Conservation (phyloP, 2,113 vertebrate species). For the Pardalotus punctatus region DNA sequence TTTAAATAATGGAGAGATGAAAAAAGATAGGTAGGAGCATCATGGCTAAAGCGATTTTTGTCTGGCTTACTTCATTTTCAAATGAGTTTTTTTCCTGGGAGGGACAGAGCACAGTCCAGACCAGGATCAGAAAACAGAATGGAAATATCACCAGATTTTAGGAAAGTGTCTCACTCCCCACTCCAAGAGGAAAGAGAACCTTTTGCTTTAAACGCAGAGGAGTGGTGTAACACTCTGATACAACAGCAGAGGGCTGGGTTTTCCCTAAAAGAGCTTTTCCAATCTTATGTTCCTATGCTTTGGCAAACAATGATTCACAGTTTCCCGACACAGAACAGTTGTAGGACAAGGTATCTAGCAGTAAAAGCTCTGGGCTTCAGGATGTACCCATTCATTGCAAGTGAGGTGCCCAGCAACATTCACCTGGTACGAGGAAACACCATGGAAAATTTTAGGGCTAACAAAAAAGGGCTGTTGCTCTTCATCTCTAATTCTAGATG, state of each 20-base stretch:
- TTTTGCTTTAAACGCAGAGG: not conserved
- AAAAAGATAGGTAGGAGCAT: not conserved
- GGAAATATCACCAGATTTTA: not conserved
- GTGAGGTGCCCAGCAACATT: not conserved
- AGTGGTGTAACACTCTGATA: not conserved
- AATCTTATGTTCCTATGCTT: not conserved
- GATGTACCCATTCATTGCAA: not conserved
- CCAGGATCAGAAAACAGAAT: not conserved
- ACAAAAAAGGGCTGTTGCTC: not conserved
- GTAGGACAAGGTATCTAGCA: not conserved
- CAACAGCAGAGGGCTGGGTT: not conserved
- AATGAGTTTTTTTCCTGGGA: not conserved
- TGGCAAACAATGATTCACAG: slow-evolving; percentile 19
- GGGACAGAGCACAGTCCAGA: not conserved
- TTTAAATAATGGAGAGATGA: not conserved
- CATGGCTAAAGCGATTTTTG: not conserved
- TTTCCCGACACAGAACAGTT: not conserved
- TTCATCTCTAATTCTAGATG: not conserved
- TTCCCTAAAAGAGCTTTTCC: not conserved
- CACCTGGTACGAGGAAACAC: not conserved
- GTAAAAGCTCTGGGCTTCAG: not conserved
- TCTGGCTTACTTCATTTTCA: not conserved
- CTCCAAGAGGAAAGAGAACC: not conserved
- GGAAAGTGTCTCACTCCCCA: not conserved
- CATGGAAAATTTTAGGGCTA: not conserved